These are phyloP conservation scores for Cydia amplana DNA, from an alignment of 1,140 invertebrate species.

Conservation along the genomic window DNA sequence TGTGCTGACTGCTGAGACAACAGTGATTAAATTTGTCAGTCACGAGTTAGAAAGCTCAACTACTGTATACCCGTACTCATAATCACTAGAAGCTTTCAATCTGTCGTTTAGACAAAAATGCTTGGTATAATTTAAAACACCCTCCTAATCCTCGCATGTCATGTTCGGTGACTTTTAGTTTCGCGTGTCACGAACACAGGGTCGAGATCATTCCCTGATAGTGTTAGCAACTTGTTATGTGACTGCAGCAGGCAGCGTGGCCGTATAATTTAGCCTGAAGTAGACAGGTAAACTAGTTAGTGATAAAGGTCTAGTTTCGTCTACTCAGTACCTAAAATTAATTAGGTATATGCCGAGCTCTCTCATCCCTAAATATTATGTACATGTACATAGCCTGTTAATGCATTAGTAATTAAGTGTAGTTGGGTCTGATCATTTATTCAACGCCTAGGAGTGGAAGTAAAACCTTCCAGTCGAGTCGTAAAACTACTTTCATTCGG, in stretches of 20 bases:
- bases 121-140: not conserved
- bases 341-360: not conserved
- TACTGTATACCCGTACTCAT: not conserved
- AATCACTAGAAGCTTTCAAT: not conserved
- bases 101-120: not conserved
- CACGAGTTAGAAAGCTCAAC: not conserved
- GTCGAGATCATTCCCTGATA: slow-evolving; percentile 17
- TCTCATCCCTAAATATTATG: not conserved
- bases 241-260: not conserved
- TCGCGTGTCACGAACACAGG: not conserved
- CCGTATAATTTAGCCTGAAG: slow-evolving; percentile 23
- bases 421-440: slow-evolving; percentile 25
- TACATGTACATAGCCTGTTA: not conserved
- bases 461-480: not conserved
- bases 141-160: not conserved
- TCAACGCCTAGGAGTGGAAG: slow-evolving; percentile 1
- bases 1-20: slow-evolving; percentile 18
- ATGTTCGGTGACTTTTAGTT: not conserved
- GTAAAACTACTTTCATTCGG: slow-evolving; percentile 22
- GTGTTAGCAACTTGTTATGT: slow-evolving; percentile 28
- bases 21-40: slow-evolving; percentile 28
- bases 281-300: slow-evolving; percentile 27
- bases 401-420: not conserved
- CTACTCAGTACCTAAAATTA: not conserved
- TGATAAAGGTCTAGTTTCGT: slow-evolving; percentile 5